phyloP scores from a whole-genome alignment of 2,797 vertebrate genomes.

The Pogoniulus pusillus region DNA sequence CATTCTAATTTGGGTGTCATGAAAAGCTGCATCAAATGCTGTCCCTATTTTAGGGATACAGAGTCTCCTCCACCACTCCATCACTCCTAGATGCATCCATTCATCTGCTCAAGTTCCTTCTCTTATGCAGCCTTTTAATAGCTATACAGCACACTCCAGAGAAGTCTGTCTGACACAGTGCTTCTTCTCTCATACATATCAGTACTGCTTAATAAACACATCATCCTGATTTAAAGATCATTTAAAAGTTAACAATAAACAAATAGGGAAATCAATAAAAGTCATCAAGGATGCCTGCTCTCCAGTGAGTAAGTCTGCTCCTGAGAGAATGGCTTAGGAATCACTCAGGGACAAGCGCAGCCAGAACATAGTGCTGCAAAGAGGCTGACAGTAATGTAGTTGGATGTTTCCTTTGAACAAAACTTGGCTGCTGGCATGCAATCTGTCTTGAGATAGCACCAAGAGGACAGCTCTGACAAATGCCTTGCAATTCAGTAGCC shows the following conservation, averaged over 20 bases:
- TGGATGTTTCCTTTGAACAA: conserved; percentile 6
- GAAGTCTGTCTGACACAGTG: not conserved
- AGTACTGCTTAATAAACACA: not conserved
- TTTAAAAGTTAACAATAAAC: not conserved
- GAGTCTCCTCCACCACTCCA: not conserved
- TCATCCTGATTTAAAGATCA: not conserved
- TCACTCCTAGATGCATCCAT: not conserved
- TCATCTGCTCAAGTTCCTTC: not conserved
- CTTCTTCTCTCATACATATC: not conserved
- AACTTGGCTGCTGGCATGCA: conserved; percentile 4
- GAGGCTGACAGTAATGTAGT: conserved; percentile 18
- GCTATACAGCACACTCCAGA: not conserved
- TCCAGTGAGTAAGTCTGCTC: not conserved
- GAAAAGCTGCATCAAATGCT: conserved; percentile 31
- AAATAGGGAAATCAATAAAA: not conserved
- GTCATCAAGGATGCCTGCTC: not conserved
- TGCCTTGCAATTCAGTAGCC: conserved; percentile 17
- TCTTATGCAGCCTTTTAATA: conserved; percentile 10
- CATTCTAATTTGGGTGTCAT: conserved; percentile 52
- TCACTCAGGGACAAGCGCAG: not conserved
- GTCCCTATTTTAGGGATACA: conserved; percentile 34
- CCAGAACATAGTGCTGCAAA: not conserved
- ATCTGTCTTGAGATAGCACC: conserved; percentile 24
- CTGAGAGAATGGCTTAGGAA: not conserved
- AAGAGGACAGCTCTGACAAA: conserved; percentile 46